phyloP scores from a whole-genome alignment of 2,888 invertebrate species.

The Microctonus aethiopoides region DNA sequence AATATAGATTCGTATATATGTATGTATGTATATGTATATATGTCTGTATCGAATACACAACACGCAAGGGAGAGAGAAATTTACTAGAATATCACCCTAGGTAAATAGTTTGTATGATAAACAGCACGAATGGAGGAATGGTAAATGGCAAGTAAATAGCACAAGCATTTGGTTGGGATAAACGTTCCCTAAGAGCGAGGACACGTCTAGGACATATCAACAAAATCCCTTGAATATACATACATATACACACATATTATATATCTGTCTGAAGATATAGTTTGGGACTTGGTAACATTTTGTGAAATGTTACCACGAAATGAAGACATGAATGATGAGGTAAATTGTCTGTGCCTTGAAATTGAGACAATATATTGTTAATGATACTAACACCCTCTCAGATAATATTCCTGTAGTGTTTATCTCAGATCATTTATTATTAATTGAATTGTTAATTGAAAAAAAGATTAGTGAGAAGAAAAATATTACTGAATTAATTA shows the following conservation, averaged over 20 bases:
- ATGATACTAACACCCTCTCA: background rate
- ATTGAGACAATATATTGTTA: slow-evolving; percentile 6
- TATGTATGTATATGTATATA: background rate
- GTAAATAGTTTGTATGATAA: slow-evolving; percentile 18
- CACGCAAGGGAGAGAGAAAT: background rate
- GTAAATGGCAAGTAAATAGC: slow-evolving; percentile 25
- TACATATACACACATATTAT: background rate
- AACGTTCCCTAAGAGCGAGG: slow-evolving; percentile 16
- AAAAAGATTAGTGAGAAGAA: no score
- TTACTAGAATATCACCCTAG: background rate
- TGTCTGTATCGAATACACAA: background rate
- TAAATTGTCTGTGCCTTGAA: slow-evolving; percentile 1
- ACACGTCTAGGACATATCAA: background rate
- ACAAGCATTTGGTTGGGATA: slow-evolving; percentile 4
- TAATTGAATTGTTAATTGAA: no score
- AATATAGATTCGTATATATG: background rate
- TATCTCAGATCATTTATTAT: no score
- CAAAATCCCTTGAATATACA: background rate
- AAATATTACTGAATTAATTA: no score
- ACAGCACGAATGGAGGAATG: slow-evolving; percentile 10
- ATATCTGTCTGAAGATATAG: background rate
- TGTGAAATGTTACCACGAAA: slow-evolving; percentile 1
- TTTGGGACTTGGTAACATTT: background rate
- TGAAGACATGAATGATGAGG: background rate
- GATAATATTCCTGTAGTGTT: no score